A percentile compares a stretch with the other conserved stretches of the same genome.
Conservation (phyloP, 2,113 vertebrate genomes). For the Noturus placidus region DNA sequence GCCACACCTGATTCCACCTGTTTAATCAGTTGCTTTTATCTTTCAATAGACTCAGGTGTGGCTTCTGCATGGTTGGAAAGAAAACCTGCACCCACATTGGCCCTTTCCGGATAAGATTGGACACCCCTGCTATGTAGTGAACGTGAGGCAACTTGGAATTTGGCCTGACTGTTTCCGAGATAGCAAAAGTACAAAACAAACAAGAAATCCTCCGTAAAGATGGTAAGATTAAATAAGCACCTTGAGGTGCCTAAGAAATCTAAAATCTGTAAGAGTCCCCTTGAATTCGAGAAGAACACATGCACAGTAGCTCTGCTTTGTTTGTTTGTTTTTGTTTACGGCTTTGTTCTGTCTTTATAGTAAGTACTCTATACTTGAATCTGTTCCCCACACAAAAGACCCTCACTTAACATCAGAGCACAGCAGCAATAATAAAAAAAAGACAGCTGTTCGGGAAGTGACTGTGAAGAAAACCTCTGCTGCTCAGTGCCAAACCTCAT, state of each 20-base stretch:
- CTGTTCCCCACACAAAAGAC: not conserved
- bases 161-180: not conserved
- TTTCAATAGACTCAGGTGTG: no score
- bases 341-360: not conserved
- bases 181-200: not conserved
- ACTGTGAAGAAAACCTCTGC: slow-evolving; percentile 56
- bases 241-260: not conserved
- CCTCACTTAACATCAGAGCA: not conserved
- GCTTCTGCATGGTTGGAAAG: no score
- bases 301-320: not conserved
- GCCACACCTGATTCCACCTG: no score
- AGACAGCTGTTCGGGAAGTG: slow-evolving; percentile 62
- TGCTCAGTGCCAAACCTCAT: slow-evolving; percentile 56
- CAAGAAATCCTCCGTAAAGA: not conserved
- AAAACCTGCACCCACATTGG: no score
- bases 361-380: not conserved
- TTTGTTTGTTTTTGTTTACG: not conserved
- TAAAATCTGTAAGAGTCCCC: not conserved
- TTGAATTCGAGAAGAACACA: not conserved
- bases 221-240: not conserved
- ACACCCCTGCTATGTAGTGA: not conserved
- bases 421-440: not conserved
- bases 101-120: no score
- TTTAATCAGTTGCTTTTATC: no score
- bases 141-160: not conserved